A percentile compares a stretch with the other conserved stretches of the same genome.
Evolutionary conservation across 2,888 invertebrate species (phyloP).

Genomic region (Ectropis crepuscularia): DNA sequence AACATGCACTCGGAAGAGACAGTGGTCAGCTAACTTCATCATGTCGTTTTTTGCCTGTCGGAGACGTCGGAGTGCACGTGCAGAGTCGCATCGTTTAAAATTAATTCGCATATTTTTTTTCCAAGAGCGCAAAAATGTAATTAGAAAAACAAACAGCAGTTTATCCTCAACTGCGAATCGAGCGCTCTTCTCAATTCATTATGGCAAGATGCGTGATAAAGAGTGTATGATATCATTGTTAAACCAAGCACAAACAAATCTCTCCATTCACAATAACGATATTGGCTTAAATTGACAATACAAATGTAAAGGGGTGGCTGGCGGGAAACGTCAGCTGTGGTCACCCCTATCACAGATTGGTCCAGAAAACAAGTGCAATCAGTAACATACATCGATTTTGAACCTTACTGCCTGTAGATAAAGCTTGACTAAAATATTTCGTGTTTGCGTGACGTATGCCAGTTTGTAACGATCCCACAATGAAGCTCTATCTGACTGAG

Average conservation of each 20-base stretch:
- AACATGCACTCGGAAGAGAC: too few relatives aligned
- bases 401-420: slow-evolving; percentile 7
- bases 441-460: neutral
- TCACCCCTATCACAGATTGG: slow-evolving; percentile 40
- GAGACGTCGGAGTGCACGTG: too few relatives aligned
- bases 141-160: too few relatives aligned
- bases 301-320: slow-evolving; percentile 42
- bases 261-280: slow-evolving; percentile 38
- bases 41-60: too few relatives aligned
- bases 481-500: slow-evolving; percentile 66
- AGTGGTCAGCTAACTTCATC: too few relatives aligned
- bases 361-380: slow-evolving; percentile 36
- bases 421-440: neutral
- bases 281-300: slow-evolving; percentile 44
- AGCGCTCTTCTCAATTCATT: slow-evolving; percentile 5
- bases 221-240: slow-evolving; percentile 34
- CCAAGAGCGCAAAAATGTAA: too few relatives aligned
- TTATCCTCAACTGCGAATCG: neutral
- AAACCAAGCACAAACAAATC: slow-evolving; percentile 40
- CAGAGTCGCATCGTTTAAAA: too few relatives aligned
- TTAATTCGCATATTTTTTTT: too few relatives aligned
- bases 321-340: slow-evolving; percentile 68
- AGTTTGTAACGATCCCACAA: slow-evolving; percentile 70
- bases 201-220: slow-evolving; percentile 6
- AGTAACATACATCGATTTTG: neutral